Evolutionary conservation across 2,113 vertebrate genomes (phyloP).

Genomic region (Bubo scandiacus): DNA sequence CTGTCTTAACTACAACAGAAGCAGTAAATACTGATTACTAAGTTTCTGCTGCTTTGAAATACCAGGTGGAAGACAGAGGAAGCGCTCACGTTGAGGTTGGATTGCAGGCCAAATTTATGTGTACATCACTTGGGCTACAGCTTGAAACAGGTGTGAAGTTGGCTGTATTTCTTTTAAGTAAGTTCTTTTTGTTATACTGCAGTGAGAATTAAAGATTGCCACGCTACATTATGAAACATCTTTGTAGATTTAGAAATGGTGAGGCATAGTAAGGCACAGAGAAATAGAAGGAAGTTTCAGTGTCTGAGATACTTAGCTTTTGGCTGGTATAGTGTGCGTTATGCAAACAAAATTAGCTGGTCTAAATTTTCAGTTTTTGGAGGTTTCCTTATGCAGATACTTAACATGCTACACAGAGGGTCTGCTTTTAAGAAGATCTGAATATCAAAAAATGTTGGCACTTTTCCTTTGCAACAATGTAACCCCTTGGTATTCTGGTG

Average conservation of each 20-base stretch:
- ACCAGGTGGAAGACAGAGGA: not conserved
- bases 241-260: not conserved
- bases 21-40: not conserved
- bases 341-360: not conserved
- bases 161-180: not conserved
- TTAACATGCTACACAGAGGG: not conserved
- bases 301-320: not conserved
- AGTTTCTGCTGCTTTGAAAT: not conserved
- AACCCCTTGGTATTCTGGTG: not conserved
- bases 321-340: not conserved
- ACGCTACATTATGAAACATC: fast-evolving
- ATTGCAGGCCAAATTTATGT: not conserved
- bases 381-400: not conserved
- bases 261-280: not conserved
- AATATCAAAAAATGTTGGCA: not conserved
- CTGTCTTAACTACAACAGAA: not conserved
- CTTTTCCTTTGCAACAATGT: not conserved
- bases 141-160: not conserved
- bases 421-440: not conserved
- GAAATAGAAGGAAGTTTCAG: not conserved
- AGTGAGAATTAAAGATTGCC: not conserved
- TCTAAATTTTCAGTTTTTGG: not conserved
- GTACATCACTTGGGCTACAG: not conserved
- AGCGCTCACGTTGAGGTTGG: fast-evolving
- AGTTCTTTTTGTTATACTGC: not conserved